Evolutionary conservation across 2,113 vertebrate genomes (phyloP), one percentile per base, ranked within the genome.

Genomic region (Stegostoma tigrinum): DNA sequence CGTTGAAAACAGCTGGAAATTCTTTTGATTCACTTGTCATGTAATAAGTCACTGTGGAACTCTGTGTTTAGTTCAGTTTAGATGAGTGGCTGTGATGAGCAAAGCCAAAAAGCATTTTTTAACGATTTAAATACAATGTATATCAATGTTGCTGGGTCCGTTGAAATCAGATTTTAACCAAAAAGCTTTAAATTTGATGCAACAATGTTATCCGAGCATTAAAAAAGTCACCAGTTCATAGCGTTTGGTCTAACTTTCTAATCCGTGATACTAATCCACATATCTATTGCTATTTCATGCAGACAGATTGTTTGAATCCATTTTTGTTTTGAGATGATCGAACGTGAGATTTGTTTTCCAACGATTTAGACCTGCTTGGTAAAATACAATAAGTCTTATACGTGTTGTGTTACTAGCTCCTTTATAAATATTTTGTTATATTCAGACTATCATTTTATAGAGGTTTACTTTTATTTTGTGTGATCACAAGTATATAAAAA

Each of bases 301-400:
- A 21, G 64, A 93, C 15, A 23, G 38, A 45, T 42, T 42, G 21
- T 66, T 90, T 61, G 24, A 89, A 89, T 89, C 48, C 30, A 24
- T 55, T 89, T 91, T 87, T n/a, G n/a, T n/a, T 91, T 91, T 64
- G 87, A 61, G 64, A n/a, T 91, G 5, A n/a, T 48, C n/a, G 87
- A 61, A 61, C 64, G 3, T 27, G 34, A 23, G 83, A 45, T 87
- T 55, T 87, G 21, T 87, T 52, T 87, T 87, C 45, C 14, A 55
- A 10, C 30, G 14, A 87, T 24, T 30, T 72, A 72, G 45, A 38
- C 38, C 15, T n/a, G 0, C n/a, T 80, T 80, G 30, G 15, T 80
- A 80, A 80, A 80, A 90, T 66, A 21, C 2, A 66, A 34, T 5
- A n/a, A 2, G 38, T 38, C n/a, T 83, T 45, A 91, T n/a, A 67